These are phyloP conservation scores for Australoheros scitulus DNA, from an alignment of 2,113 vertebrate genomes.

Conservation along the genomic window DNA sequence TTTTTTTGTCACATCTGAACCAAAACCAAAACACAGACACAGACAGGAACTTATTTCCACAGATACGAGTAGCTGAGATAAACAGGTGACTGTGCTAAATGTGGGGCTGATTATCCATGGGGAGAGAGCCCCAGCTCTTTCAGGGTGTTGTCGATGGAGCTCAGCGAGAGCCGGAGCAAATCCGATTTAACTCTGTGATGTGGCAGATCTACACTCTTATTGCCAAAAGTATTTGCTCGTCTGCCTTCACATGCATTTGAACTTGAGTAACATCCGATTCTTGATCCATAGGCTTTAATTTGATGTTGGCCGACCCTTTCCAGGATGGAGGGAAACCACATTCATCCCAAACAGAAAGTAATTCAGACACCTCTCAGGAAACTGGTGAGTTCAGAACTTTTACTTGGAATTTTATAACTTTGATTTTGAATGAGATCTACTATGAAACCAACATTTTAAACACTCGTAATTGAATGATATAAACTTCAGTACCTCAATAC, in stretches of 20 bases:
- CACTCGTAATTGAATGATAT: no score
- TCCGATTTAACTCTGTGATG: neutral
- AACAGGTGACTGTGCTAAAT: neutral
- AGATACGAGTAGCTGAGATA: accelerated
- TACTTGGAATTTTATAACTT: no score
- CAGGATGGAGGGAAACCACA: neutral
- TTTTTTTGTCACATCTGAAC: neutral
- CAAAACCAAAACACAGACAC: neutral
- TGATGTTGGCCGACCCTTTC: no score
- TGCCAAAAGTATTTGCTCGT: neutral
- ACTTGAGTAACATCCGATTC: neutral
- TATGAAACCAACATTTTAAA: no score
- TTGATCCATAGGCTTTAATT: no score
- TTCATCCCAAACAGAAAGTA: neutral
- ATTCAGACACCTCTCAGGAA: neutral
- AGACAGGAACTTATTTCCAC: neutral
- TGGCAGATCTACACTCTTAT: neutral
- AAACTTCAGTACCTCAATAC: no score
- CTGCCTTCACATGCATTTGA: neutral
- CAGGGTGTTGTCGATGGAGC: neutral
- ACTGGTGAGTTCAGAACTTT: no score
- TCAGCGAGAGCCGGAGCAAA: neutral
- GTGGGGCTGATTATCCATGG: neutral
- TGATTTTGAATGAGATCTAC: no score
- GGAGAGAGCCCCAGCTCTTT: accelerated